phyloP scores from a whole-genome alignment of 2,797 vertebrate species.

The Nyctibius grandis region DNA sequence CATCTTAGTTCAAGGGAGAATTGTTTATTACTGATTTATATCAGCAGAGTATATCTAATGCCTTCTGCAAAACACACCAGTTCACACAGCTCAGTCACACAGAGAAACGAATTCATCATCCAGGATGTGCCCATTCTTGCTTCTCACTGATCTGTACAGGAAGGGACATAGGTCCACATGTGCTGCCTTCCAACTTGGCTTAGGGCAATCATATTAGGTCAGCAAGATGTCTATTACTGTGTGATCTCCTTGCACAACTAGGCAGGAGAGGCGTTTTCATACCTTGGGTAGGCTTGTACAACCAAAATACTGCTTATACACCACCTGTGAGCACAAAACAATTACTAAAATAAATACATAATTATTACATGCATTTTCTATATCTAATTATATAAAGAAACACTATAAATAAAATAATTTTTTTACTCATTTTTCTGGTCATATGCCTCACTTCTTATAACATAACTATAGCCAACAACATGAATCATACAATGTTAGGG shows the following conservation, averaged over 20 bases:
- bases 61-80: background rate
- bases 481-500: no score
- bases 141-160: background rate
- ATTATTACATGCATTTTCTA: background rate
- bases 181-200: background rate
- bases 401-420: background rate
- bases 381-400: background rate
- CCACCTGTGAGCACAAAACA: background rate
- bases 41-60: background rate
- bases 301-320: background rate
- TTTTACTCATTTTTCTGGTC: background rate
- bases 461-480: background rate
- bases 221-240: background rate
- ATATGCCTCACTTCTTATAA: background rate
- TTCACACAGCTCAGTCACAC: background rate
- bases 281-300: background rate
- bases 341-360: background rate
- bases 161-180: background rate
- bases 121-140: background rate
- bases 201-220: background rate
- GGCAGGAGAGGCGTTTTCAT: background rate
- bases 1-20: background rate
- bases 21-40: background rate
- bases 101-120: background rate
- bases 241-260: background rate